A percentile compares a stretch with the other conserved stretches of the same genome.
Conservation (phyloP, 2,888 invertebrate genomes). For the Thereva nobilitata region DNA sequence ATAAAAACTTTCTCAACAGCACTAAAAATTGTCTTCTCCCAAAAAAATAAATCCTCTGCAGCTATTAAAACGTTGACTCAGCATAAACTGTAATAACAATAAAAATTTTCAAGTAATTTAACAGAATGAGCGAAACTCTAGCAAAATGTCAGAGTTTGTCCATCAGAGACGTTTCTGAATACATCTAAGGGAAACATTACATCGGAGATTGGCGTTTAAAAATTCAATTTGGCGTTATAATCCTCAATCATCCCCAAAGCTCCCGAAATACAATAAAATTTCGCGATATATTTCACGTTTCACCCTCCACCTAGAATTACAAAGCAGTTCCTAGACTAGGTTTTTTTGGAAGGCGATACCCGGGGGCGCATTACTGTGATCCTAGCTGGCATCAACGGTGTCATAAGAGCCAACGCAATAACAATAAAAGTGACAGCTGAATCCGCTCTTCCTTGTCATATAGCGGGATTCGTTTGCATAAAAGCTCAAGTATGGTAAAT, state of each 20-base stretch:
- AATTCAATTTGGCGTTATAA: constrained; percentile 36
- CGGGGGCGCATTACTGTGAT: constrained; percentile 28
- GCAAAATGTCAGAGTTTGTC: too few relatives aligned
- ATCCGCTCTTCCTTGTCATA: constrained; percentile 32
- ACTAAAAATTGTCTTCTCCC: too few relatives aligned
- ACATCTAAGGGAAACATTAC: constrained; percentile 28
- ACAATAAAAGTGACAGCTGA: constrained; percentile 36
- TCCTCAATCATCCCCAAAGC: constrained; percentile 32
- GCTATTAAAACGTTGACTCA: too few relatives aligned
- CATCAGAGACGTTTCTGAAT: not conserved
- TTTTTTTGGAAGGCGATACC: constrained; percentile 10
- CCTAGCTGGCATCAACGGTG: constrained; percentile 28
- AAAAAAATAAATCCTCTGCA: too few relatives aligned
- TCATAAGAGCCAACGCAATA: constrained; percentile 30
- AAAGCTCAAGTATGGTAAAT: constrained; percentile 33
- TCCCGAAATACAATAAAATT: constrained; percentile 32
- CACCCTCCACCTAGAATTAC: too few relatives aligned
- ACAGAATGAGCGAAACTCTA: too few relatives aligned
- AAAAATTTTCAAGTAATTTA: too few relatives aligned
- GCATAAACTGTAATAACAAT: too few relatives aligned
- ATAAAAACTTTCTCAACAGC: too few relatives aligned
- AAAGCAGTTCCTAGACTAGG: constrained; percentile 7
- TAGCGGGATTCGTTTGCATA: constrained; percentile 32
- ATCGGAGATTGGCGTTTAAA: constrained; percentile 34
- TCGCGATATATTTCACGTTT: constrained; percentile 32